Base-by-base conservation (phyloP, 1,140 invertebrate genomes). In the Lasioglossum baleicum region DNA sequence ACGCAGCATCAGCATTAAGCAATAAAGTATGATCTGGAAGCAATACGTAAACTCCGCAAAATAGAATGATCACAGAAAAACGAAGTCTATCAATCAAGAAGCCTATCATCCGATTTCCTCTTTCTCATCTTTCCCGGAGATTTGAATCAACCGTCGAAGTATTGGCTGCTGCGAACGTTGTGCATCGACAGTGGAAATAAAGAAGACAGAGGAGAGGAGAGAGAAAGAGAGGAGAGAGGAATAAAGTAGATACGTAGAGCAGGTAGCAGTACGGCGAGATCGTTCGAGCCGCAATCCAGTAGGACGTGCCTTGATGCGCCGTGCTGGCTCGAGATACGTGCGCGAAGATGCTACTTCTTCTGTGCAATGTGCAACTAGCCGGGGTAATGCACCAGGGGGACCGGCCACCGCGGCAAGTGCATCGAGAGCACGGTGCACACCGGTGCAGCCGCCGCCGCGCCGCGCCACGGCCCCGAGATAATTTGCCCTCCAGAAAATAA, bases 401-500 rank as follows among this genome's bases (percentile, higher is more conserved):
- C 85, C 83, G n/a, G 83, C 85, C 83, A 81, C 56, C 83, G 75
- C 71, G 85, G 90, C 87, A 88, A 91, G 88, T 89, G 88, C 91
- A 91, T 89, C 89, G 89, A 91, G 91, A 91, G 90, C 89, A 90
- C 72, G 64, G 51, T 22, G 73, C 58, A 42, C 56, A 26, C 82
- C 71, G 67, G 80, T 81, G 77, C 83, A 74, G 35, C 82, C 71
- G 67, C 82, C 75, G 35, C 82, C 71, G 67, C 82, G 83, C 42
- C 8, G 42, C 8, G 35, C 82, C 71, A 65, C 82, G 83, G 77
- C 83, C 75, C 69, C 67, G 73, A 88, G 90, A 92, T 92, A 93
- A 93, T 92, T 93, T 93, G 89, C 90, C 90, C 90, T 89, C 83
- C 80, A 89, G 92, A 91, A 92, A 92, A 92, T 93, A 92, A 92